A percentile compares a stretch with the other conserved stretches of the same genome.
These are phyloP conservation scores for Caerostris extrusa DNA, from an alignment of 1,140 invertebrate genomes.

Conservation along the genomic window DNA sequence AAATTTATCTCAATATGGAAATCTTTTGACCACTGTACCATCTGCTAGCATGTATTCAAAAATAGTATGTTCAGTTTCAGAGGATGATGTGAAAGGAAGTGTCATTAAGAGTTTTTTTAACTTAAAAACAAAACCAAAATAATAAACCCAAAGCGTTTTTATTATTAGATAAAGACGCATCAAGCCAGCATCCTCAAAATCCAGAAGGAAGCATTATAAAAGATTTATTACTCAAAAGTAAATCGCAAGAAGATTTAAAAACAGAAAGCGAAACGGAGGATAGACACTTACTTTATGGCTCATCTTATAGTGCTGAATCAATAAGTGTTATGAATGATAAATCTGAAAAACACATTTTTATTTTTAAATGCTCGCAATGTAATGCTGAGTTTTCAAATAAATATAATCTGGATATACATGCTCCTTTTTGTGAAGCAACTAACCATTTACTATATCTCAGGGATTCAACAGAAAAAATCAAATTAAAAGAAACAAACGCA, in stretches of 20 bases:
- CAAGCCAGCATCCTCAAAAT: conserved; percentile 63
- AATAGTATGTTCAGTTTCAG: conserved; percentile 30
- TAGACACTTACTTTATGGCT: not conserved
- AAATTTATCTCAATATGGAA: conserved; percentile 10
- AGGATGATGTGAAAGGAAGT: conserved; percentile 71
- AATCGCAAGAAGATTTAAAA: conserved; percentile 80
- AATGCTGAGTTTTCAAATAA: conserved; percentile 44
- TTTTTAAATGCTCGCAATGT: conserved; percentile 21
- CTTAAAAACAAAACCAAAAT: conserved; percentile 50
- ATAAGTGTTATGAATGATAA: not conserved
- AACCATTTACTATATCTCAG: conserved; percentile 45
- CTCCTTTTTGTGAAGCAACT: not conserved
- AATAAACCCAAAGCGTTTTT: conserved; percentile 18
- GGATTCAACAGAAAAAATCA: conserved; percentile 48
- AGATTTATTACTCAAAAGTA: conserved; percentile 89
- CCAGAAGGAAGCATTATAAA: conserved; percentile 91
- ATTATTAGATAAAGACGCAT: conserved; percentile 45
- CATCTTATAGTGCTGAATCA: not conserved
- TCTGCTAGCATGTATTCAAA: conserved; percentile 13
- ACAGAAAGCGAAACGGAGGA: conserved; percentile 2
- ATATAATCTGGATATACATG: conserved; percentile 32
- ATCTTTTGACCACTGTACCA: not conserved
- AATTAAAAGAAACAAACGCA: conserved; percentile 60
- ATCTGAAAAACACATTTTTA: not conserved
- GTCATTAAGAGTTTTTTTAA: conserved; percentile 71